Percentiles rank a stretch among this genome's conserved stretches.
phyloP scores from a whole-genome alignment of 2,797 vertebrate genomes.

The Arnoldichthys spilopterus region DNA sequence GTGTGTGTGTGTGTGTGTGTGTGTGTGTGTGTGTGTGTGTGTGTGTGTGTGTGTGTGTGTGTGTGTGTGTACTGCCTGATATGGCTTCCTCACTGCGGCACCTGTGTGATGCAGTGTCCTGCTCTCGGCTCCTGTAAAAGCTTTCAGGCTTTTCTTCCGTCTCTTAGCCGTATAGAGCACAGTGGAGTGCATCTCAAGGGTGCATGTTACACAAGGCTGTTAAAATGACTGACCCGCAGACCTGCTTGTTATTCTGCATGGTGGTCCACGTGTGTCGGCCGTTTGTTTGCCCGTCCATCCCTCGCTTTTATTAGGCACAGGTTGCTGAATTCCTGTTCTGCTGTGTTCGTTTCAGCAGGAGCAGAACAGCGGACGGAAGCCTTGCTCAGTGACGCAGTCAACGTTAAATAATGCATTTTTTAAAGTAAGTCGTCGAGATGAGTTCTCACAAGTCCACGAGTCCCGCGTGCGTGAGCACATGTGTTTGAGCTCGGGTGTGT shows the following conservation, averaged over 20 bases:
- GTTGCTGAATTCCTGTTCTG: not conserved
- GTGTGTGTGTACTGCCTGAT: not conserved
- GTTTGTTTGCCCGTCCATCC: not conserved
- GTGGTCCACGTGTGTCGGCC: not conserved
- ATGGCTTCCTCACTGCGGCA: not conserved
- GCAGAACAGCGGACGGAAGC: constrained; percentile 42
- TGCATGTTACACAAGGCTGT: constrained; percentile 2
- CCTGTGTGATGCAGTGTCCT: not conserved
- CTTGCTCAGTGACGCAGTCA: constrained; percentile 59
- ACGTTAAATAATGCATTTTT: constrained; percentile 78
- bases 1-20: constrained; percentile 20
- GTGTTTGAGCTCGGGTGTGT: constrained; percentile 37
- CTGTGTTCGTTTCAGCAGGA: not conserved
- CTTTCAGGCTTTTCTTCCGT: not conserved
- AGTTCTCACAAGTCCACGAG: constrained; percentile 48
- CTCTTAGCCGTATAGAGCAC: not conserved
- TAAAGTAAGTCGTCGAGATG: constrained; percentile 72
- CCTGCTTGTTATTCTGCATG: not conserved
- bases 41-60: too few species aligned
- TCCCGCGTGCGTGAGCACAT: constrained; percentile 21
- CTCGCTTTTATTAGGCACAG: not conserved
- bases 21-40: constrained; percentile 20
- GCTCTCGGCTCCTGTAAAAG: not conserved
- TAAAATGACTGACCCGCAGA: not conserved
- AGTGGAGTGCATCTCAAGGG: not conserved